These are phyloP conservation scores for Petromus typicus DNA, from an alignment of 2,113 vertebrate species.

Conservation along the genomic window DNA sequence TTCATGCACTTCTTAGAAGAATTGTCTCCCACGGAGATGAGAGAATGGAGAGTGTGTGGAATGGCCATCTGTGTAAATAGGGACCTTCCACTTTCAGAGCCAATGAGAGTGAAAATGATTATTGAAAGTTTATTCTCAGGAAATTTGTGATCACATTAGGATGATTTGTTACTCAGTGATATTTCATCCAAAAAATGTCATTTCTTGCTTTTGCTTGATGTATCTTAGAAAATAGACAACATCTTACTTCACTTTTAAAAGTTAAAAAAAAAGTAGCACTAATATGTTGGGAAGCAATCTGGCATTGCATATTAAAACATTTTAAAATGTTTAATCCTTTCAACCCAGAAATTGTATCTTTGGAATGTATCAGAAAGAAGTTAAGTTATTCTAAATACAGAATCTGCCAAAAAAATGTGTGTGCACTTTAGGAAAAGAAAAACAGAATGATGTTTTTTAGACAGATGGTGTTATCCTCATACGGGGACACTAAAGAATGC, in stretches of 20 bases:
- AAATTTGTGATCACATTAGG: conserved; percentile 37
- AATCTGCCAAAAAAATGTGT: background rate
- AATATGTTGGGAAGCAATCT: conserved; percentile 31
- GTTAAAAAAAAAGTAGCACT: background rate
- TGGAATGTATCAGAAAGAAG: conserved; percentile 27
- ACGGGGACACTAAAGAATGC: background rate
- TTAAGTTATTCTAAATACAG: conserved; percentile 5
- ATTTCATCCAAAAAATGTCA: conserved; percentile 4
- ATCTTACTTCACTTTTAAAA: conserved; percentile 36
- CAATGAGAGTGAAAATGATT: background rate
- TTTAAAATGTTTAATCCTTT: background rate
- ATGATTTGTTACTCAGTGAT: background rate
- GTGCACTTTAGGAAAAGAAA: background rate
- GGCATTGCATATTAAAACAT: background rate
- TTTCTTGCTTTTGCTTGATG: conserved; percentile 29
- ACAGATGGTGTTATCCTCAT: background rate
- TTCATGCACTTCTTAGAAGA: conserved; percentile 36
- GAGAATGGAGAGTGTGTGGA: background rate
- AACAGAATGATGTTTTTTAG: background rate
- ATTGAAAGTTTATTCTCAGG: conserved; percentile 11
- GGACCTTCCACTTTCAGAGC: conserved; percentile 29
- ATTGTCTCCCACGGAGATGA: conserved; percentile 2
- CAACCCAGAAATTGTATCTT: background rate
- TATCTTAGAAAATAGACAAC: conserved; percentile 17
- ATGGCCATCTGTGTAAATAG: conserved; percentile 11